Evolutionary conservation across 1,140 invertebrate genomes (phyloP), one percentile per base, ranked within the genome.

Genomic region (Druon quercuslanigerum): DNA sequence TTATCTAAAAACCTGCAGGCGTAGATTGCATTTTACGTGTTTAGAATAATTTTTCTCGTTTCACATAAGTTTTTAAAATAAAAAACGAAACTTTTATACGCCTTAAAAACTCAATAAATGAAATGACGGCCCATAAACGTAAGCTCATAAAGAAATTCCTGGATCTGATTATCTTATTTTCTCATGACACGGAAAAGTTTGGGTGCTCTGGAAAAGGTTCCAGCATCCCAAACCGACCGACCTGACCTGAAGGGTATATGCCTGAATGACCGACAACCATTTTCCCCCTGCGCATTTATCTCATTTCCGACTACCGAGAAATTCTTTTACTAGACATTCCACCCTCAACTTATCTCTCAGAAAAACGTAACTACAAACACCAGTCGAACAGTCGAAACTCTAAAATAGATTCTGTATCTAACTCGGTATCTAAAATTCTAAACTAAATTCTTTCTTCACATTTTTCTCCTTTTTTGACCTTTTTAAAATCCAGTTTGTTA

Each of bases 251-350:
- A 66, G 60, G 60, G 33, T 66, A 33, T 66, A 40, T 66, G 60
- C 60, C 60, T 66, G 60, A 66, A 66, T 66, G 60, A 66, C 60
- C 33, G 25, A 16, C 60, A 66, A 66, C 60, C 60, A 66, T 66
- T 66, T 33, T 33, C 33, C 40, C 60, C 60, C 54, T 66, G 25
- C 25, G 40, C 60, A 66, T 66, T 46, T 40, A 66, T 66, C 60
- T 66, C 60, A 12, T 66, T 66, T 66, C 25, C 60, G 46, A 40
- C 8, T 66, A 66, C 60, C 60, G 33, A 25, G 60, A 66, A 66
- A 66, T 66, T 66, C 60, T 66, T 66, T 66, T 66, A 40, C 60
- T 66, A 66, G 40, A 40, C 60, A 25, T 66, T 25, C 60, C 60
- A 66, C 60, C 60, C 60, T 66, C 40, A 25, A 16, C 57, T 60